Base-by-base conservation (phyloP, 2,888 invertebrate species). In the Bhutanitis thaidina region DNA sequence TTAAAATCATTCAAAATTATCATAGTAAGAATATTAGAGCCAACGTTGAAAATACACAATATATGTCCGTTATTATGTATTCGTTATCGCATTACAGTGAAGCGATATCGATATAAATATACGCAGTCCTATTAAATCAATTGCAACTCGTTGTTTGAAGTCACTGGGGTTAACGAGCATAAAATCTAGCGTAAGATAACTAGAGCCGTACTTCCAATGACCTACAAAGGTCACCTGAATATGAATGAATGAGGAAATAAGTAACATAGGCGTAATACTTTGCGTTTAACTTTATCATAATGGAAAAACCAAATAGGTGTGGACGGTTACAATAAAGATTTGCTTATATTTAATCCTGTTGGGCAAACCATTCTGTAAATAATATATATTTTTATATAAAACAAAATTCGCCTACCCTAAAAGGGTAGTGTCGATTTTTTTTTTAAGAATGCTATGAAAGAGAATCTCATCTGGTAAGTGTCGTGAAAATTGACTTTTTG, bases 121-220 rank as follows among this genome's bases (percentile, higher is more conserved):
- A 48, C 35, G 27, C 25, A 14, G 34, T 34, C 27, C 32, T 14
- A 47, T 40, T 13, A 35, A 35, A 48, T 41, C 40, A 48, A 40
- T 48, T 48, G 40, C 47, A 40, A 40, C 40, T 48, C 15, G 48
- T 48, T 35, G 29, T 35, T 14, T 8, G 14, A 40, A 35, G 48
- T 48, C 48, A 40, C 8, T 27, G 12, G 15, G 48, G 48, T 48
- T 29, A 48, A 48, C 40, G 34, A 16, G 27, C 12, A 27, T 20
- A 9, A 14, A 35, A 41, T 41, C 40, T 29, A 48, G 25, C 25
- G 15, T 41, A 14, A 48, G 35, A 48, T 48, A 47, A 34, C 34
- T 15, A 20, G 14, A 40, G 4, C 29, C 12, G 7, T 41, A 32
- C 16, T 41, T 30, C 9, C 41, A 9, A n/a, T 12, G 32, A 30